phyloP scores from a whole-genome alignment of 2,113 vertebrate species.

The Fregata magnificens region DNA sequence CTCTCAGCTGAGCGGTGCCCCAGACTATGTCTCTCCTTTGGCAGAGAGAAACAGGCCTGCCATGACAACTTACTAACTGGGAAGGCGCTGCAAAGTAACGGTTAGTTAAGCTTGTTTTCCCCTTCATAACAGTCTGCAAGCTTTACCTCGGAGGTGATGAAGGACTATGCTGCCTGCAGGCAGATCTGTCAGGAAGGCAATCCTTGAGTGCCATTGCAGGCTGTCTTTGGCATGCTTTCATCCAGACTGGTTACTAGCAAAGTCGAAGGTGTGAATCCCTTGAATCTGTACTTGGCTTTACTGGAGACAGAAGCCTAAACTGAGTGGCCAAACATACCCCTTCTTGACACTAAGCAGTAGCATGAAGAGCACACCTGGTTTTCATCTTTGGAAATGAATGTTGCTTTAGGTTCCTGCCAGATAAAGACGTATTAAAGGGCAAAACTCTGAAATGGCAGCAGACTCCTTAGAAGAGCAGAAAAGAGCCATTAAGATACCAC shows the following conservation, averaged over 20 bases:
- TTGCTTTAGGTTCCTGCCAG: background rate
- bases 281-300: background rate
- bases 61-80: background rate
- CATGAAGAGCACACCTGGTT: accelerated
- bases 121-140: background rate
- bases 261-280: background rate
- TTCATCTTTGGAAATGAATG: background rate
- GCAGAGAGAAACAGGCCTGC: background rate
- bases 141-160: background rate
- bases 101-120: background rate
- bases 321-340: background rate
- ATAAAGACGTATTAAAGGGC: background rate
- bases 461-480: background rate
- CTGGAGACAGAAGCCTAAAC: background rate
- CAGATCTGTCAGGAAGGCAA: background rate
- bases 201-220: background rate
- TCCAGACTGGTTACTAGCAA: background rate
- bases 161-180: background rate
- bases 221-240: background rate
- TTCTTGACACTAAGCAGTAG: background rate
- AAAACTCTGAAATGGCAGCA: background rate
- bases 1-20: background rate
- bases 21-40: background rate
- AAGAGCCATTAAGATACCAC: background rate
- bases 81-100: background rate